Conservation (phyloP, 1,140 invertebrate genomes). For the Pemphigus obesinymphae region DNA sequence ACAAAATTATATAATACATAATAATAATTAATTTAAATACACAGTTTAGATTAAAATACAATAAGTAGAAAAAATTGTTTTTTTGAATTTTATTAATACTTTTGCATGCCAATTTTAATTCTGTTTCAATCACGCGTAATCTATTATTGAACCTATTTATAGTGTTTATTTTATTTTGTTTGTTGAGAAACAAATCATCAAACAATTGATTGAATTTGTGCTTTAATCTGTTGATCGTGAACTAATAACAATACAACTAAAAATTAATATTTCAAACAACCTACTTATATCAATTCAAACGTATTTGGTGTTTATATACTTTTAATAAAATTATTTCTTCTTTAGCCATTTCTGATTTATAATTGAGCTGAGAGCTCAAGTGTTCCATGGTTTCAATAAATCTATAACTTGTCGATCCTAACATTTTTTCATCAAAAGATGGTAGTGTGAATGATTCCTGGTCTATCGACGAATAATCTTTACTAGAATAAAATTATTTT, state of each 20-base stretch:
- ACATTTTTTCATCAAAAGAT: background rate
- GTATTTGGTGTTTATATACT: slow-evolving; percentile 38
- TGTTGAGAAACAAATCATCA: slow-evolving; percentile 52
- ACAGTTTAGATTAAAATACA: too few species aligned
- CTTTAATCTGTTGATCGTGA: slow-evolving; percentile 20
- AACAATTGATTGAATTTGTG: slow-evolving; percentile 54
- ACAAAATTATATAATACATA: too few species aligned
- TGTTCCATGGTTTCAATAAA: background rate
- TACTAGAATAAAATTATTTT: background rate
- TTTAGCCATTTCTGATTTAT: slow-evolving; percentile 3
- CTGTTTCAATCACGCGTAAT: slow-evolving; percentile 48
- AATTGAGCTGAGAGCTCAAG: slow-evolving; percentile 29
- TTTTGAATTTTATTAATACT: background rate
- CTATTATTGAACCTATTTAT: slow-evolving; percentile 49
- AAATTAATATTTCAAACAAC: too few species aligned
- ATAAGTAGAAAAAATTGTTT: too few species aligned
- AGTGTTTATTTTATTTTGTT: slow-evolving; percentile 50
- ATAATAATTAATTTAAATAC: too few species aligned
- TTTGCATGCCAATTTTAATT: slow-evolving; percentile 41
- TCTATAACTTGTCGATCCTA: slow-evolving; percentile 7
- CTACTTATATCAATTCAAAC: too few species aligned
- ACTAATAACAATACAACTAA: too few species aligned
- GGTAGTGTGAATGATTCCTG: background rate
- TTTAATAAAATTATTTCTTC: slow-evolving; percentile 38
- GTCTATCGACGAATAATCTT: background rate